A percentile compares a stretch with the other conserved stretches of the same genome.
phyloP scores from a whole-genome alignment of 2,113 vertebrate species.

The Oriolus oriolus region DNA sequence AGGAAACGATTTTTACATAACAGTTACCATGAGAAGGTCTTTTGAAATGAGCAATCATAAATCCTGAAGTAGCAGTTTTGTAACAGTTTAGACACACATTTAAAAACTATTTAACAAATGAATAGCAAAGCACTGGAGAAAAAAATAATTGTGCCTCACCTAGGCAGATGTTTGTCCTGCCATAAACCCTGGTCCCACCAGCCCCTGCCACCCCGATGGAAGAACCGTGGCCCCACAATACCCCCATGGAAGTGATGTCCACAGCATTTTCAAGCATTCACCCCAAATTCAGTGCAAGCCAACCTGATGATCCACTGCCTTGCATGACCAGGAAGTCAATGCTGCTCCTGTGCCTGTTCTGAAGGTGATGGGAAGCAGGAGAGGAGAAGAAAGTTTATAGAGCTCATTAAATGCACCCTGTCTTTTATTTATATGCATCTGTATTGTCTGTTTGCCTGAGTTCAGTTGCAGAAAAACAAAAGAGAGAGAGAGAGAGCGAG shows the following conservation, averaged over 20 bases:
- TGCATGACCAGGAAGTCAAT: no score
- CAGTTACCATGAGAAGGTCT: constrained; percentile 46
- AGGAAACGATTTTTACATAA: constrained; percentile 64
- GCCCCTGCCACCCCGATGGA: neutral
- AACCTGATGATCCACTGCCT: neutral
- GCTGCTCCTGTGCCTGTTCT: neutral
- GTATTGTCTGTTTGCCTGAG: neutral
- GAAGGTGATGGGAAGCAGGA: neutral
- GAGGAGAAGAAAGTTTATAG: neutral
- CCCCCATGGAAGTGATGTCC: accelerated
- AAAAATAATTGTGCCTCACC: neutral
- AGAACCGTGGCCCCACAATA: accelerated
- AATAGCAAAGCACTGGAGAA: neutral
- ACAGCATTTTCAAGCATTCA: neutral
- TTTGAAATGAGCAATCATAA: constrained; percentile 56
- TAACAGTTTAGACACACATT: constrained; percentile 22
- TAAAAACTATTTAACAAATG: constrained; percentile 31
- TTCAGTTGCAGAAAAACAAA: neutral
- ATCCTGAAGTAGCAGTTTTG: constrained; percentile 44
- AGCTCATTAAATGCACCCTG: neutral
- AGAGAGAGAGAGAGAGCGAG: neutral
- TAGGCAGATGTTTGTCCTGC: neutral
- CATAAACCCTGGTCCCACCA: neutral
- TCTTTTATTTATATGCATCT: neutral
- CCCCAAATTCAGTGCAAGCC: neutral